Conservation (phyloP, 2,888 invertebrate genomes). For the Machimus atricapillus region DNA sequence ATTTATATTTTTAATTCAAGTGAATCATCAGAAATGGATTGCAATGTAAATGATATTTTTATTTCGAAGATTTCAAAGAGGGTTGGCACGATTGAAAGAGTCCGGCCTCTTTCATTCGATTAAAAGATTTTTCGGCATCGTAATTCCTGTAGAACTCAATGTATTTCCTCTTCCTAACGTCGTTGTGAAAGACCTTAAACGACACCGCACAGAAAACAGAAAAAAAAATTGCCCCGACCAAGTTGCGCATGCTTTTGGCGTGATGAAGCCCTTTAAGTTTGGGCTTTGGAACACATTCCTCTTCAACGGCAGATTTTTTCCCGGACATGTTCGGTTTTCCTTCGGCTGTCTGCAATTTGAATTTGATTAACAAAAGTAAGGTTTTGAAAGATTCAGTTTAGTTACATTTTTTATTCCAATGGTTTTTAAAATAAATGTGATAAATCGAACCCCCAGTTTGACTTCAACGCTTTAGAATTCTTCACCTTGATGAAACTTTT, state of each 20-base stretch:
- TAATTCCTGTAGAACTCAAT: neutral
- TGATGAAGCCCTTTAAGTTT: neutral
- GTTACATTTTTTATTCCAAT: neutral
- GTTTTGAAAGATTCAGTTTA: too few species aligned
- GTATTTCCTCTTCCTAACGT: neutral
- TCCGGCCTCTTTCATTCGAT: neutral
- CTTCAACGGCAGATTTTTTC: neutral
- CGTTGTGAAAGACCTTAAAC: neutral
- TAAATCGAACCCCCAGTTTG: too few species aligned
- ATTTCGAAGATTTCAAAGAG: neutral
- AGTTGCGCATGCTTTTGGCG: neutral
- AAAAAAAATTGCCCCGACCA: neutral
- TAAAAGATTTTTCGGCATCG: neutral
- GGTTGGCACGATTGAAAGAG: neutral
- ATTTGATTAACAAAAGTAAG: neutral
- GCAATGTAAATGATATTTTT: neutral
- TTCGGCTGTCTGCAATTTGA: neutral
- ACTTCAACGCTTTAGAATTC: neutral
- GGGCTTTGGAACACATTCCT: neutral
- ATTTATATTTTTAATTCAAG: neutral
- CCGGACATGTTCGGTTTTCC: neutral
- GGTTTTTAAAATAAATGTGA: neutral
- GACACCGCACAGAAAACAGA: neutral
- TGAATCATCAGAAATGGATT: neutral
- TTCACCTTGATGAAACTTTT: neutral